Evolutionary conservation across 2,888 invertebrate genomes (phyloP).

Genomic region (Desoria tigrina): DNA sequence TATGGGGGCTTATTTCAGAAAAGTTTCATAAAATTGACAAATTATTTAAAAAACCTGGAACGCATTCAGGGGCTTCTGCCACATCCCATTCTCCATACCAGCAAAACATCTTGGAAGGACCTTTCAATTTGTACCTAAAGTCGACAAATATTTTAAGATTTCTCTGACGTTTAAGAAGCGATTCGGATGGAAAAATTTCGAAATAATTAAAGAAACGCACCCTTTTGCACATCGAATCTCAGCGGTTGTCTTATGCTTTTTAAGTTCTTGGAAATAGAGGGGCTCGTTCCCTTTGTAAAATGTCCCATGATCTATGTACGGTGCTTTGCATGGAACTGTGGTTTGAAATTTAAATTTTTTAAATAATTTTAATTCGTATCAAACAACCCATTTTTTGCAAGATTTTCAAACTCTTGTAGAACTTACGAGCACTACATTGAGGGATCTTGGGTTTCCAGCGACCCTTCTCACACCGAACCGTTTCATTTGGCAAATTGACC

Average conservation of each 20-base stretch:
- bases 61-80: conserved; percentile 71
- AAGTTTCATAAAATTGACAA: too few species aligned
- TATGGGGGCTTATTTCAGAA: too few species aligned
- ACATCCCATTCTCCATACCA: conserved; percentile 82
- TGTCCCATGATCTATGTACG: conserved; percentile 48
- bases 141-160: too few species aligned
- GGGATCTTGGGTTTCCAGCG: conserved; percentile 83
- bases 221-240: conserved; percentile 38
- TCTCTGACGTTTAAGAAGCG: too few species aligned
- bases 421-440: conserved; percentile 73
- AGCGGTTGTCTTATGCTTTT: conserved; percentile 64
- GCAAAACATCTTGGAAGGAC: conserved; percentile 72
- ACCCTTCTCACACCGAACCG: conserved; percentile 61
- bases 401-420: not conserved
- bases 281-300: conserved; percentile 52
- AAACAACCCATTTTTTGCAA: not conserved
- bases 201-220: too few species aligned
- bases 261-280: conserved; percentile 57
- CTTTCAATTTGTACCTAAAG: conserved; percentile 58
- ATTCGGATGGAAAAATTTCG: too few species aligned
- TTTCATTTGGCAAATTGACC: conserved; percentile 71
- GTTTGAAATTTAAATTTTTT: too few species aligned
- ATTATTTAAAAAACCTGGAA: conserved; percentile 62
- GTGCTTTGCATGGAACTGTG: conserved; percentile 50
- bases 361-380: too few species aligned